These are phyloP conservation scores for Passer montanus DNA, from an alignment of 2,113 vertebrate species.

Conservation along the genomic window DNA sequence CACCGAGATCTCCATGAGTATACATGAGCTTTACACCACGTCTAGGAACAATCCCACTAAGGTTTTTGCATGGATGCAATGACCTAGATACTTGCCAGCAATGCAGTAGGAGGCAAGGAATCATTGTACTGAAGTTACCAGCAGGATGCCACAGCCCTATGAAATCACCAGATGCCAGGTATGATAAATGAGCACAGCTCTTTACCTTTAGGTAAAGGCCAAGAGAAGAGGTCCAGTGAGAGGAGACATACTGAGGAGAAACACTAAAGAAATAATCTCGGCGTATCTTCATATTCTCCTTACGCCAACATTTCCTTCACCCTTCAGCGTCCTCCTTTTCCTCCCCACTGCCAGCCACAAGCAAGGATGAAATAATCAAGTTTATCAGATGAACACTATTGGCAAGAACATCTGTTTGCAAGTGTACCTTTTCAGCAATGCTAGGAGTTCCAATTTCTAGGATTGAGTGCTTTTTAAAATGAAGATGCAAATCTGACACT, in stretches of 20 bases:
- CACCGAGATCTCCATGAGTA: not conserved
- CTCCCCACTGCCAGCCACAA: not conserved
- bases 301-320: not conserved
- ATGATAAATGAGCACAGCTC: not conserved
- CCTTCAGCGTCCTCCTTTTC: not conserved
- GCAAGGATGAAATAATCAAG: not conserved
- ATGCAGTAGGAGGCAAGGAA: not conserved
- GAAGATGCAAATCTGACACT: not conserved
- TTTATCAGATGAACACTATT: constrained; percentile 14
- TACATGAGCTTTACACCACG: not conserved
- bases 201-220: not conserved
- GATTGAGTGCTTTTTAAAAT: constrained; percentile 4
- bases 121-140: not conserved
- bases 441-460: not conserved
- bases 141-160: not conserved
- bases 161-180: not conserved
- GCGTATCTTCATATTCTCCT: not conserved
- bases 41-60: constrained; percentile 5
- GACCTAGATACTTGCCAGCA: constrained; percentile 46
- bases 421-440: not conserved
- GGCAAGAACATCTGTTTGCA: constrained; percentile 26
- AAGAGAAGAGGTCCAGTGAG: not conserved
- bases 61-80: not conserved
- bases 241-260: not conserved
- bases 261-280: not conserved